Base-by-base conservation (phyloP, 2,113 vertebrate genomes). In the Ammospiza nelsoni region DNA sequence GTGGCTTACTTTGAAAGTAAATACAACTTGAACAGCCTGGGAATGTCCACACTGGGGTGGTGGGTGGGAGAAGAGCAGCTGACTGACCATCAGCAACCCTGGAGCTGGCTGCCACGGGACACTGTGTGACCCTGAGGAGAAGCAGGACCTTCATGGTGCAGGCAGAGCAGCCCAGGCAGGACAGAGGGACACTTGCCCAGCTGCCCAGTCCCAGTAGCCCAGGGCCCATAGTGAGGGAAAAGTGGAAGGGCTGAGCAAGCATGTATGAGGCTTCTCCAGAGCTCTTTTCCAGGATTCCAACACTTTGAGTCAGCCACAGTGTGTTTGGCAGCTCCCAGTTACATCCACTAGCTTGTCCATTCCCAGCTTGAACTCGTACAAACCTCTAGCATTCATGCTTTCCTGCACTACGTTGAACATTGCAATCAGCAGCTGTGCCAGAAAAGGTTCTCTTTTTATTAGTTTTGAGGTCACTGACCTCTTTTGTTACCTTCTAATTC, bases 131-230 rank as follows among this genome's bases (percentile, higher is more conserved):
- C 10, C 20, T 4, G 24, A 41, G 82, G 59, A 74, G 78, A 54
- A 82, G 43, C 7, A 41, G 15, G 43, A 6, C 16, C 21, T 74
- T 43, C n/a, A 62, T 20, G 18, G 44, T 51, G 12, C 46, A 66
- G 74, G 61, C 55, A 74, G 51, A 73, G n/a, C 51, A 61, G 29
- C 55, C 54, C 27, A 66, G 61, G 31, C 24, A 44, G 41, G 16
- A 33, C 61, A 82, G n/a, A 74, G 15, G 29, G 23, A 9, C 0
- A 0, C 41, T 65, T 84, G 69, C 24, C 35, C 58, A 49, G 1
- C 49, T 73, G 12, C 27, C 52, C 44, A 41, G 39, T 43, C 29
- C 15, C 59, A 52, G 31, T 15, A 41, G 55, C 68, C 37, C 61
- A 54, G 58, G 44, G 41, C 63, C 4, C 2, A 11, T 58, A 21